phyloP scores from a whole-genome alignment of 2,888 invertebrate species.

The Bibio marci region DNA sequence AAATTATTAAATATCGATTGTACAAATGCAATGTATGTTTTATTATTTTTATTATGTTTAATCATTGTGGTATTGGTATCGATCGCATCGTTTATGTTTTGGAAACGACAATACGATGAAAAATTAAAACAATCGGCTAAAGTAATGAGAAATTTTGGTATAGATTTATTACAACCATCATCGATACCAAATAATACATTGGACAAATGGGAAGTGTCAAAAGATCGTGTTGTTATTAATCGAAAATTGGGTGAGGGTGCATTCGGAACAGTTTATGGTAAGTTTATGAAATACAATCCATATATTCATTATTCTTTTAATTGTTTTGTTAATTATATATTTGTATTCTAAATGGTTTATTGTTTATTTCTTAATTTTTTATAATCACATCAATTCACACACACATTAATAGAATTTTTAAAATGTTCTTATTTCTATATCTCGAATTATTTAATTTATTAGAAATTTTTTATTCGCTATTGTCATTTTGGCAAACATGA shows the following conservation, averaged over 20 bases:
- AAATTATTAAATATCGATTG: conserved; percentile 50
- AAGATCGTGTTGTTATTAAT: conserved; percentile 72
- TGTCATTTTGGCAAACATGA: too few relatives aligned
- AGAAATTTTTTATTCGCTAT: too few relatives aligned
- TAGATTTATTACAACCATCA: conserved; percentile 37
- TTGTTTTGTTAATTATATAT: neutral
- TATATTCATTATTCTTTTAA: neutral
- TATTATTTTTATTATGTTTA: conserved; percentile 44
- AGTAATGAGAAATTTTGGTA: conserved; percentile 53
- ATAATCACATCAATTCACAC: too few relatives aligned
- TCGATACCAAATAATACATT: conserved; percentile 34
- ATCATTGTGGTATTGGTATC: conserved; percentile 36
- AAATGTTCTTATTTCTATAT: too few relatives aligned
- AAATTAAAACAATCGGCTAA: conserved; percentile 46
- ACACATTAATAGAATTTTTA: too few relatives aligned
- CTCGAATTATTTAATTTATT: too few relatives aligned
- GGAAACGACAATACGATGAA: conserved; percentile 48
- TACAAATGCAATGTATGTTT: conserved; percentile 42
- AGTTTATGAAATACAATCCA: too few relatives aligned
- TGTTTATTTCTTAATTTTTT: neutral
- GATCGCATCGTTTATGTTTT: conserved; percentile 40
- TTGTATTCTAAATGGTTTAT: neutral
- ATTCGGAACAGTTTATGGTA: conserved; percentile 70
- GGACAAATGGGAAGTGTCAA: conserved; percentile 77
- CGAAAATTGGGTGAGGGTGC: conserved; percentile 77